These are phyloP conservation scores for Neopipo cinnamomea DNA, from an alignment of 2,113 vertebrate species.

Conservation along the genomic window DNA sequence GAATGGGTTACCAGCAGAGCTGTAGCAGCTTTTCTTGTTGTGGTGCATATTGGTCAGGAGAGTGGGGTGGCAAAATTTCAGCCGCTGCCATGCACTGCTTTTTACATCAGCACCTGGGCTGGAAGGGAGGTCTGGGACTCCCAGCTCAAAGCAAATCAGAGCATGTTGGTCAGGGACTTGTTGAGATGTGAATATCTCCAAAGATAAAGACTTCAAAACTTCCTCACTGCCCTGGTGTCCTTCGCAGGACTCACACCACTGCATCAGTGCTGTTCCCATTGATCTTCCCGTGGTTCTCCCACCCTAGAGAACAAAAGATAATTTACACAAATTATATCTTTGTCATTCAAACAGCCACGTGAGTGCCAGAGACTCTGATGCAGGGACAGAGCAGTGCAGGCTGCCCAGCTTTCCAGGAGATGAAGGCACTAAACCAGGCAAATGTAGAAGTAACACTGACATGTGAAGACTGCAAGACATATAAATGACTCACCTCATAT, in stretches of 20 bases:
- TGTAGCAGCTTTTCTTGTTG: neutral
- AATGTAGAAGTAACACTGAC: neutral
- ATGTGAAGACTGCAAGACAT: neutral
- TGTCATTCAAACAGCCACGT: accelerated
- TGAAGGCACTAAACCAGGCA: neutral
- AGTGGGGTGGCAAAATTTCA: neutral
- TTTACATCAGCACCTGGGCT: neutral
- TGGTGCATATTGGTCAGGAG: neutral
- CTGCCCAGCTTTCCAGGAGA: neutral
- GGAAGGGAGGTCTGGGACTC: neutral
- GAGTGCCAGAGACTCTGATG: neutral
- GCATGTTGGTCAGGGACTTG: neutral
- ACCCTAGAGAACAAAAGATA: neutral
- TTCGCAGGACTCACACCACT: neutral
- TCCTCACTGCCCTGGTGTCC: neutral
- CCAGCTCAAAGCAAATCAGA: neutral
- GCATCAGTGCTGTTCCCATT: neutral
- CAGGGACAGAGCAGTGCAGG: neutral
- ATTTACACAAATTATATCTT: neutral
- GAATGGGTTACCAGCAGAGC: neutral
- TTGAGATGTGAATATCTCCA: neutral
- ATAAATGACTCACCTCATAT: accelerated
- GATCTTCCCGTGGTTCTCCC: too few relatives aligned
- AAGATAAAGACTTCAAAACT: neutral
- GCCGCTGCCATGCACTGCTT: neutral